Evolutionary conservation across 2,797 vertebrate genomes (phyloP), one percentile per base, ranked within the genome.

Genomic region (Myotis pilosus): DNA sequence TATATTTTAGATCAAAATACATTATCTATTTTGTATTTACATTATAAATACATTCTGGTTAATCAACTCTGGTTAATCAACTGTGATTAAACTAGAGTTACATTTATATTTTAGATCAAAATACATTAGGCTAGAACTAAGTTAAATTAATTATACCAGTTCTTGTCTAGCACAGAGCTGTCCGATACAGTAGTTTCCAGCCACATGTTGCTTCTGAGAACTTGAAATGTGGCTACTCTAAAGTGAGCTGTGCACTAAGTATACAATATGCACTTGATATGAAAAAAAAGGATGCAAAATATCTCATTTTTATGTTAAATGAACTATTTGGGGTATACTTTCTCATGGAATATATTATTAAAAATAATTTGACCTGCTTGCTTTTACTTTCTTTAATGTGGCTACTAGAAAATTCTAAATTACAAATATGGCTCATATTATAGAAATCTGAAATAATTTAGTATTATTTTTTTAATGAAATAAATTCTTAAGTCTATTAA

Each of bases 211-310:
- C 16, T 66, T 47, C 57, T 25, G 33, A 79, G 47, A 55, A 64
- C 49, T 1, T n/a, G 60, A 87, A 78, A 89, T 9, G 15, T 6
- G 22, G 78, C 44, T 57, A 13, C 44, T 84, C 51, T 2, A 3
- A 16, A 82, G 20, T 60, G 9, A 93, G 22, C 64, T 22, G 30
- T 19, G 19, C 17, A 71, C 28, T 41, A 41, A 72, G 4, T n/a
- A 1, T 68, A 78, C 80, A 95, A 86, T 38, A 49, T 0, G 30
- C 33, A 55, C 12, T 44, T 88, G 13, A 16, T 44, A 66, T 30
- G 8, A 33, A 91, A 79, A 76, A 51, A 25, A 75, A 92, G 51
- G 11, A 62, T 62, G 76, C 25, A 91, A 92, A 97, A 66, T 94
- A 74, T 64, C 44, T 85, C 22, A 78, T 44, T 79, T 91, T 80